Evolutionary conservation across 2,113 vertebrate species (phyloP), one percentile per base, ranked within the genome.

Genomic region (Pelecanus crispus): DNA sequence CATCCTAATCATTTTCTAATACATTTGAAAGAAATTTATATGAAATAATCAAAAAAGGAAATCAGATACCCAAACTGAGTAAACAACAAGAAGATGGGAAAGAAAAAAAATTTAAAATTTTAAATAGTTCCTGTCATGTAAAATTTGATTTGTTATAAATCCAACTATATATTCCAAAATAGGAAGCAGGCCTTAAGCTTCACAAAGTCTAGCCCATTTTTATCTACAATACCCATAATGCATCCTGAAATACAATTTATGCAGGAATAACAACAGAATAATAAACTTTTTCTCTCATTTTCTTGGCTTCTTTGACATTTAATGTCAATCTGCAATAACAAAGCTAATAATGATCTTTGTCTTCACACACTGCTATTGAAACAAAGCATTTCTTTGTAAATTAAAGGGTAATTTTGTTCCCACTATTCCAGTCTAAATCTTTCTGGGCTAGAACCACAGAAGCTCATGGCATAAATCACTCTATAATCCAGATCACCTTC

Each of bases 1-100:
- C 90, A 97, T 96, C 90, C 93, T 94, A 95, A 95, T 86, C 63
- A 95, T 55, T 96, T 94, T 49, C 90, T 81, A 95, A 93, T 55
- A 95, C 72, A 90, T 94, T 98, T 93, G 88, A 94, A 97, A 97
- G 24, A 81, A 85, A 89, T 44, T 25, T 92, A 61, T 81, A 71
- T 59, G 26, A 92, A 96, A 96, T 49, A 95, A 81, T n/a, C 6
- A 49, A 42, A 94, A 93, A 78, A 90, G 29, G 15, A 97, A 92
- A 42, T 65, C 71, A 92, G 49, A 68, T 68, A 71, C 32, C 45
- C 53, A 78, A 42, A 94, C 8, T 56, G 67, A 88, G 26, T 47
- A 91, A 88, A 40, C 17, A 92, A 92, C n/a, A 91, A 92, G 3
- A 70, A 75, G 31, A 86, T 55, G 8, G 47, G 85, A 96, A 95